Evolutionary conservation across 2,888 invertebrate species (phyloP).

Genomic region (Phymatocera aterrima): DNA sequence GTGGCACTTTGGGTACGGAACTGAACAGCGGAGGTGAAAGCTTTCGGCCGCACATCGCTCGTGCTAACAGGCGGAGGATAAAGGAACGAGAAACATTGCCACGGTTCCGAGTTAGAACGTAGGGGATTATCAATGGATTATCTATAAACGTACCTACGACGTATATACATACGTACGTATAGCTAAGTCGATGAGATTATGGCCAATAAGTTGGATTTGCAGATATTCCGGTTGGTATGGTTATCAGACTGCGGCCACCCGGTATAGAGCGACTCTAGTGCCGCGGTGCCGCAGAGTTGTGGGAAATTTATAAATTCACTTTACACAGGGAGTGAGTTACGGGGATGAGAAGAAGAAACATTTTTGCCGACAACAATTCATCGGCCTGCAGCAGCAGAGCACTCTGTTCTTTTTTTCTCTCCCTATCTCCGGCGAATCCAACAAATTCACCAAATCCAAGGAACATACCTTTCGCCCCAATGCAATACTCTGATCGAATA

Average conservation of each 20-base stretch:
- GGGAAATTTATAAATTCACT: slow-evolving; percentile 48
- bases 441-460: too few relatives aligned
- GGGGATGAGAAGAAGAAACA: slow-evolving; percentile 23
- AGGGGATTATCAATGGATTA: slow-evolving; percentile 24
- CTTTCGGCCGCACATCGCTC: not conserved
- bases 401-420: too few relatives aligned
- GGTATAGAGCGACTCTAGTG: not conserved
- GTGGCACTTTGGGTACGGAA: too few relatives aligned
- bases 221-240: not conserved
- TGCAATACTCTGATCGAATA: too few relatives aligned
- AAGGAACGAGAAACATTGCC: not conserved
- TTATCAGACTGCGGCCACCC: not conserved
- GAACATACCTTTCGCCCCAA: too few relatives aligned
- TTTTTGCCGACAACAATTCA: slow-evolving; percentile 39
- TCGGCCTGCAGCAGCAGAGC: too few relatives aligned
- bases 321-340: not conserved
- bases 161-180: too few relatives aligned
- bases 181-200: not conserved
- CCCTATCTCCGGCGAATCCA: not conserved
- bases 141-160: not conserved
- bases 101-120: not conserved
- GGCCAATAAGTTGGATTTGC: slow-evolving; percentile 6
- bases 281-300: not conserved
- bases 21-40: not conserved
- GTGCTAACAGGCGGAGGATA: not conserved